Conservation (phyloP, 2,888 invertebrate species). For the Lobophora halterata region DNA sequence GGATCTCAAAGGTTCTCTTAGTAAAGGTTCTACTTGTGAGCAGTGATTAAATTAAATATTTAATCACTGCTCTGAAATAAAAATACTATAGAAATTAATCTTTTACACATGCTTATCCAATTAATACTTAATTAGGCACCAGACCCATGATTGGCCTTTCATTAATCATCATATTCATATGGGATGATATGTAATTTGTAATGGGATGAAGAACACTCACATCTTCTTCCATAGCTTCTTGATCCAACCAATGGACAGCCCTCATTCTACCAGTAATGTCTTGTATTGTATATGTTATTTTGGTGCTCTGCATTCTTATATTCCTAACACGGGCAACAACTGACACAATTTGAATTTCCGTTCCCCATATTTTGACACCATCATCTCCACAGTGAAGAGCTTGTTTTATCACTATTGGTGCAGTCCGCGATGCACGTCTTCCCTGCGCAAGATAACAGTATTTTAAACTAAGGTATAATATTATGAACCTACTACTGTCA, state of each 20-base stretch:
- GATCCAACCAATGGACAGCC: constrained; percentile 73
- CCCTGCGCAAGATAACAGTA: constrained; percentile 46
- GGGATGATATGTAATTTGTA: background rate
- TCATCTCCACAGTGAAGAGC: constrained; percentile 72
- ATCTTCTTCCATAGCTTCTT: constrained; percentile 74
- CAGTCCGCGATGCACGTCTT: constrained; percentile 69
- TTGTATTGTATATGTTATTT: constrained; percentile 75
- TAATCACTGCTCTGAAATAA: too few relatives aligned
- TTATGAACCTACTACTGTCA: too few relatives aligned
- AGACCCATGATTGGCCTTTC: too few relatives aligned
- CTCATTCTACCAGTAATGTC: constrained; percentile 76
- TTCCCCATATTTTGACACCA: constrained; percentile 75
- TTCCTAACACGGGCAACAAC: constrained; percentile 67
- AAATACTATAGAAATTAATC: too few relatives aligned
- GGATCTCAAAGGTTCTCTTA: too few relatives aligned
- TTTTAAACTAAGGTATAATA: too few relatives aligned
- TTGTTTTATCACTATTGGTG: constrained; percentile 73
- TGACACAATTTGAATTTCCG: constrained; percentile 71
- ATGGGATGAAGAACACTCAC: constrained; percentile 37
- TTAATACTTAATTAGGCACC: too few relatives aligned
- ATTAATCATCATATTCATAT: too few relatives aligned
- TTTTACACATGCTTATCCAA: too few relatives aligned
- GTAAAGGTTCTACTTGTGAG: too few relatives aligned
- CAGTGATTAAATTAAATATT: too few relatives aligned
- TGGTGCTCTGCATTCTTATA: constrained; percentile 72